Base-by-base conservation (phyloP, 2,888 invertebrate species). In the Spilarctia lutea region DNA sequence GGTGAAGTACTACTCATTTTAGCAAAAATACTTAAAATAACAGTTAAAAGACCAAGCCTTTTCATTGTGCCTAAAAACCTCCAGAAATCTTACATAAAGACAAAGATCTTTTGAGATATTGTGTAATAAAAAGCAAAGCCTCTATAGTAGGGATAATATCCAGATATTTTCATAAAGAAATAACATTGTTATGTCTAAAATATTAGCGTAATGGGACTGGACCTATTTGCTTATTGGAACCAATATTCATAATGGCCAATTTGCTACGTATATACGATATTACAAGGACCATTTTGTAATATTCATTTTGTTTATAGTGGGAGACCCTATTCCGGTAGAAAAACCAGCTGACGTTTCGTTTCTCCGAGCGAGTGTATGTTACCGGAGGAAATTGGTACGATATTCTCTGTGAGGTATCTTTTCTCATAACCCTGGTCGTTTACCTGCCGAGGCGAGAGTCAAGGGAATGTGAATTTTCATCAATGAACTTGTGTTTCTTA, bases 61-160 rank as follows among this genome's bases (percentile, higher is more conserved):
- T 63, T 18, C 30, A 63, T 63, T 27, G 30, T 30, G 63, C 60
- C 10, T 35, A 35, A 66, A 66, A 24, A 39, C n/a, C 65, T 66
- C 20, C n/a, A 69, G 39, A 24, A 33, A 65, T 52, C 20, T 33
- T 65, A 72, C 63, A 72, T 48, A 60, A 65, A 69, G 33, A 10
- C n/a, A 73, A 52, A 67, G 65, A 42, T 48, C 39, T 70, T 73
- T 75, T 77, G 76, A 79, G 71, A 76, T 76, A 79, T 78, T 66
- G 71, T 74, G 67, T 73, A 76, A 81, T 76, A 78, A 77, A 75
- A 72, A 68, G 27, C 68, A 71, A 73, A 63, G 76, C 39, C 48
- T 65, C 68, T 73, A 68, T 68, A 66, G 67, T 52, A 67, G 39
- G 39, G 52, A 65, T 65, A 69, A 60, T 68, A 24, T 18, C 56